A percentile compares a stretch with the other conserved stretches of the same genome.
Evolutionary conservation across 2,797 vertebrate species (phyloP).

Genomic region (Todus mexicanus): DNA sequence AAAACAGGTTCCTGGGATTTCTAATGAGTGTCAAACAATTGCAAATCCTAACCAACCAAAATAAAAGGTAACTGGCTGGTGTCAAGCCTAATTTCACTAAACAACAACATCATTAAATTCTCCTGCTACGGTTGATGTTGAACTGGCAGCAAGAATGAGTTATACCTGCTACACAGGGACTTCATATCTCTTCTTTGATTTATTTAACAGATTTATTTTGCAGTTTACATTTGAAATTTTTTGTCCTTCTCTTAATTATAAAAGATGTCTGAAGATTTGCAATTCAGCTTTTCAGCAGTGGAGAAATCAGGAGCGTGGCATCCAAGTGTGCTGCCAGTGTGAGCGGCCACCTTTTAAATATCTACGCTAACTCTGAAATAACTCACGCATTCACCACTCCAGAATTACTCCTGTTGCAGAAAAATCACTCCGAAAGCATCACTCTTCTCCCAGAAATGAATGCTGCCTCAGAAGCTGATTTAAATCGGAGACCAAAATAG

Average conservation of each 20-base stretch:
- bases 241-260: neutral
- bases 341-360: neutral
- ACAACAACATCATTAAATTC: neutral
- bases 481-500: conserved; percentile 9
- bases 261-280: neutral
- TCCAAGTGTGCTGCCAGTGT: neutral
- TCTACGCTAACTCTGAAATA: neutral
- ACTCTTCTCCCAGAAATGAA: neutral
- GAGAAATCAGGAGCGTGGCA: neutral
- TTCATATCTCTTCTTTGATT: neutral
- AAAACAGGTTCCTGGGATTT: conserved; percentile 11
- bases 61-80: neutral
- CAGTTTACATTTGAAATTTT: neutral
- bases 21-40: conserved; percentile 27
- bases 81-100: conserved; percentile 11
- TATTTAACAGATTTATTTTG: neutral
- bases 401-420: neutral
- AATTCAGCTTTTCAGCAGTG: neutral
- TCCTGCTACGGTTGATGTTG: neutral
- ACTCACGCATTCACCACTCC: neutral
- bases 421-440: neutral
- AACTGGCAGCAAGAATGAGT: neutral
- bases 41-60: conserved; percentile 22
- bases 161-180: neutral
- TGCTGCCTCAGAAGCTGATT: neutral